These are phyloP conservation scores for Ridgeia piscesae DNA, from an alignment of 1,140 invertebrate species.

Conservation along the genomic window DNA sequence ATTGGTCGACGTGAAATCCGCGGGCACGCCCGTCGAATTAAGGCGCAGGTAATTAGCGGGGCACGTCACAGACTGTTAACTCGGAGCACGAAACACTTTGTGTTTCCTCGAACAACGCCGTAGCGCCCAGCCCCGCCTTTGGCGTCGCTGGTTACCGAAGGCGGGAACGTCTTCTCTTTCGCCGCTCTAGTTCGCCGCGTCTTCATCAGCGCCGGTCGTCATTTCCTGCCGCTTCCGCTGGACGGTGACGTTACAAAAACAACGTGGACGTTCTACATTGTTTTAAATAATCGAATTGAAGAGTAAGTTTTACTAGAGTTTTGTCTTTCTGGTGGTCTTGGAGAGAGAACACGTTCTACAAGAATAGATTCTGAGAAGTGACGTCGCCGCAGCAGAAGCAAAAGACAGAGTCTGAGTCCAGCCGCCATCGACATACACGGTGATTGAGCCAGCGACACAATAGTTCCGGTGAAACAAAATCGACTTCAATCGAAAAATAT, in stretches of 20 bases:
- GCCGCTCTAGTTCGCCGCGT: neutral
- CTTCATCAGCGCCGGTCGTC: neutral
- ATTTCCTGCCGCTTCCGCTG: neutral
- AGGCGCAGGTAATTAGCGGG: neutral
- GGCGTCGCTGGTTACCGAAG: neutral
- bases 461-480: neutral
- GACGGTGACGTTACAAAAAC: neutral
- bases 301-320: neutral
- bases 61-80: neutral
- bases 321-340: neutral
- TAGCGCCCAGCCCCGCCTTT: neutral
- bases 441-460: neutral
- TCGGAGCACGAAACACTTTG: neutral
- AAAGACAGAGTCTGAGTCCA: neutral
- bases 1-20: neutral
- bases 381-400: neutral
- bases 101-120: neutral
- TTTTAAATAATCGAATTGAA: neutral
- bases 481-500: neutral
- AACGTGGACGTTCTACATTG: neutral
- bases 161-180: neutral
- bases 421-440: neutral
- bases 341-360: neutral
- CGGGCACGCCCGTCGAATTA: slow-evolving; percentile 2
- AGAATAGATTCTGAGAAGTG: neutral